Conservation (phyloP, 2,113 vertebrate genomes). For the Meriones unguiculatus region DNA sequence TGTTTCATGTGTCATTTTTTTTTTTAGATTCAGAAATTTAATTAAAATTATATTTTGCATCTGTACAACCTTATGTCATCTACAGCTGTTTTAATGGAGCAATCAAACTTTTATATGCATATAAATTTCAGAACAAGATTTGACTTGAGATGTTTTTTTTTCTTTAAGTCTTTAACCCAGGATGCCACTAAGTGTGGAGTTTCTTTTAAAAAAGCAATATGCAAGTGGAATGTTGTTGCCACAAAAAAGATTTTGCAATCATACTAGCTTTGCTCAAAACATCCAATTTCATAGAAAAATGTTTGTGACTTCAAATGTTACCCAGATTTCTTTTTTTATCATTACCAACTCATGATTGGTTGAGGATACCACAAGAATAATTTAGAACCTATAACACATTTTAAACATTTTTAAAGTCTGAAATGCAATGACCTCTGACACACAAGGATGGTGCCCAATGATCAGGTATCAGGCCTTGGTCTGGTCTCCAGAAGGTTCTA, state of each 20-base stretch:
- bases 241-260: constrained; percentile 83
- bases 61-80: constrained; percentile 44
- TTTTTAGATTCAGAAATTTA: constrained; percentile 51
- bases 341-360: constrained; percentile 71
- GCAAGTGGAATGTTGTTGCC: constrained; percentile 87
- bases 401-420: neutral
- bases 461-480: neutral
- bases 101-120: constrained; percentile 47
- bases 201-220: constrained; percentile 85
- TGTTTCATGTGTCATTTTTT: no score
- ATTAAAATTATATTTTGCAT: constrained; percentile 56
- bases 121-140: constrained; percentile 44
- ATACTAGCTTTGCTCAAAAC: constrained; percentile 76
- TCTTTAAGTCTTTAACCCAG: constrained; percentile 71
- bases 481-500: neutral
- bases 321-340: constrained; percentile 65
- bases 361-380: constrained; percentile 54
- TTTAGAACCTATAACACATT: constrained; percentile 53
- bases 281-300: constrained; percentile 84
- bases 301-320: constrained; percentile 81
- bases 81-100: constrained; percentile 61
- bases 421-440: neutral
- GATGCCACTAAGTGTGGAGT: constrained; percentile 66
- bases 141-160: constrained; percentile 51
- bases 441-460: neutral